Evolutionary conservation across 2,113 vertebrate genomes (phyloP).

Genomic region (Tor tambroides): DNA sequence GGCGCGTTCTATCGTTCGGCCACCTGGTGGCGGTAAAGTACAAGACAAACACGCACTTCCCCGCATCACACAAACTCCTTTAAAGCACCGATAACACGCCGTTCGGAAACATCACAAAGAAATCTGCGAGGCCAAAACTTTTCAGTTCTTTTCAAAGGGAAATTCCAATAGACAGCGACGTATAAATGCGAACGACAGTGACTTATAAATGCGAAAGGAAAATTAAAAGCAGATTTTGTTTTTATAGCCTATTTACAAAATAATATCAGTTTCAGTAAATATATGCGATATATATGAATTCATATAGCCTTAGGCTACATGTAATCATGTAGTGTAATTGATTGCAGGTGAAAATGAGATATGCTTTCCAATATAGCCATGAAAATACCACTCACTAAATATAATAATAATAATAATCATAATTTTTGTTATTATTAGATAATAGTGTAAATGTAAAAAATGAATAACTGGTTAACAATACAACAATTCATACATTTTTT

Average conservation of each 20-base stretch:
- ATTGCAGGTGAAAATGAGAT: neutral
- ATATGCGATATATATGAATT: neutral
- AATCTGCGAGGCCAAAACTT: neutral
- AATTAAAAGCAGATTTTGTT: too few species aligned
- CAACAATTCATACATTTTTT: too few species aligned
- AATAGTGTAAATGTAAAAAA: neutral
- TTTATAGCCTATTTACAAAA: too few species aligned
- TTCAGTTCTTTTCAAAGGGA: neutral
- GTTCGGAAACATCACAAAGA: slow-evolving; percentile 1
- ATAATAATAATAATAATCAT: neutral
- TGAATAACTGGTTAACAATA: neutral
- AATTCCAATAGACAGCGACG: too few species aligned
- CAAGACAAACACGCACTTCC: slow-evolving; percentile 67
- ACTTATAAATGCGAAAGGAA: neutral
- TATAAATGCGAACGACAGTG: neutral
- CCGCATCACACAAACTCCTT: neutral
- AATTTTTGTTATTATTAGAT: neutral
- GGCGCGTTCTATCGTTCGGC: slow-evolving; percentile 58
- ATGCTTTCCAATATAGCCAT: neutral
- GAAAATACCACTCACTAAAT: neutral
- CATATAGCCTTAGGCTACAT: neutral
- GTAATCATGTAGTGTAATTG: neutral
- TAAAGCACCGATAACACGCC: neutral
- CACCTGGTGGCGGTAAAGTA: slow-evolving; percentile 81
- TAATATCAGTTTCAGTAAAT: neutral